Evolutionary conservation across 2,113 vertebrate genomes (phyloP).

Genomic region (Microcebus jonahi): DNA sequence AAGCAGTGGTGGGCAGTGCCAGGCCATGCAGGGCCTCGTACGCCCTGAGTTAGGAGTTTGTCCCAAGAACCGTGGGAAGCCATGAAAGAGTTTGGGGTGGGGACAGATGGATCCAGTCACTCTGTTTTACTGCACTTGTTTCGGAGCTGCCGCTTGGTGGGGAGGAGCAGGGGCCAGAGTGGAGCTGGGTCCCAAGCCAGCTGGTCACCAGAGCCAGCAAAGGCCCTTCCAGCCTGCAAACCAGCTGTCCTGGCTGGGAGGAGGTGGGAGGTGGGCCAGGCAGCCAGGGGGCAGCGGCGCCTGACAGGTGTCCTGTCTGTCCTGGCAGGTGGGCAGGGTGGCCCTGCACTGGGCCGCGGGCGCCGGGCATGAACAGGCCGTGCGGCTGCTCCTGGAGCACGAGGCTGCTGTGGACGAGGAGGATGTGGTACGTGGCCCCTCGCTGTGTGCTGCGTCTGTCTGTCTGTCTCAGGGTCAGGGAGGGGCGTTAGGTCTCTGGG

Average conservation of each 20-base stretch:
- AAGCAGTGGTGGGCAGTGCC: background rate
- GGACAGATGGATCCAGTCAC: background rate
- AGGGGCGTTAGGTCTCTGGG: background rate
- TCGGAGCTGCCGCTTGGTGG: background rate
- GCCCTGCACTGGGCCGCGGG: slow-evolving; percentile 94
- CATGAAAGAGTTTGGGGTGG: background rate
- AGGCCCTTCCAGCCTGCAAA: background rate
- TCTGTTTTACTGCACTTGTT: background rate
- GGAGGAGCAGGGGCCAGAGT: background rate
- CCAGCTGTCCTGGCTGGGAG: background rate
- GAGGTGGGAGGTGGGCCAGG: background rate
- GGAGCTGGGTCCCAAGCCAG: background rate
- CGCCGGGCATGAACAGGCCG: slow-evolving; percentile 88
- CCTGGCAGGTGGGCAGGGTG: slow-evolving; percentile 87
- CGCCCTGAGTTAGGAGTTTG: background rate
- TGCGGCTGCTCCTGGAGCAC: slow-evolving; percentile 89
- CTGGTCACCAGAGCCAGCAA: background rate
- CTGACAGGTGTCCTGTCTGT: slow-evolving; percentile 21
- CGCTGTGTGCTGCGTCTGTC: background rate
- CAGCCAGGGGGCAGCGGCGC: background rate
- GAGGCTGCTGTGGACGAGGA: slow-evolving; percentile 87
- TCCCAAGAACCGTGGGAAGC: background rate
- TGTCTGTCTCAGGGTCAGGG: background rate
- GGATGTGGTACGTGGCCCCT: slow-evolving; percentile 86
- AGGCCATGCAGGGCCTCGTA: background rate